phyloP scores from a whole-genome alignment of 2,113 vertebrate species.

The Colius striatus region DNA sequence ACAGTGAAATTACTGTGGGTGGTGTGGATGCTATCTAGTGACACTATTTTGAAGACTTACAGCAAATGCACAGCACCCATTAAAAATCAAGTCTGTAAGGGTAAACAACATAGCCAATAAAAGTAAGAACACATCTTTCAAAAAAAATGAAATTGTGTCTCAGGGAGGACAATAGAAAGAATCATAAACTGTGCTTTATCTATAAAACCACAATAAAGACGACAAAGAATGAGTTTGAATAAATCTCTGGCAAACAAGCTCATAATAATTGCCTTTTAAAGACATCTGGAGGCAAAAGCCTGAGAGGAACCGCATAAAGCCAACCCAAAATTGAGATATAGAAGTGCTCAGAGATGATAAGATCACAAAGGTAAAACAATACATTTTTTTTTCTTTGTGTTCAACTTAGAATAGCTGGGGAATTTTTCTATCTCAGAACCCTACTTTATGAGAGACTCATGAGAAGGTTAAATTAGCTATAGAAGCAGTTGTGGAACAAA shows the following conservation, averaged over 20 bases:
- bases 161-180: background rate
- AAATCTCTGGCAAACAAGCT: conserved; percentile 31
- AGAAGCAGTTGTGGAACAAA: background rate
- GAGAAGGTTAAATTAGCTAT: background rate
- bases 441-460: background rate
- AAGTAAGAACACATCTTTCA: background rate
- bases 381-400: background rate
- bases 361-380: background rate
- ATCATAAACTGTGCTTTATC: background rate
- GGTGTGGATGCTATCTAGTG: background rate
- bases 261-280: conserved; percentile 1
- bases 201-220: background rate
- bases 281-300: background rate
- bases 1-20: background rate
- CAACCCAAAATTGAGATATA: background rate
- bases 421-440: background rate
- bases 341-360: background rate
- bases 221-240: background rate
- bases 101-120: background rate
- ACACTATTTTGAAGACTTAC: background rate
- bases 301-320: background rate
- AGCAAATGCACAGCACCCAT: background rate
- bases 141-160: background rate
- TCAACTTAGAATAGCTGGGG: background rate
- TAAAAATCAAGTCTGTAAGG: background rate